Evolutionary conservation across 2,797 vertebrate species (phyloP), one percentile per base, ranked within the genome.

Genomic region (Hirundo rustica): DNA sequence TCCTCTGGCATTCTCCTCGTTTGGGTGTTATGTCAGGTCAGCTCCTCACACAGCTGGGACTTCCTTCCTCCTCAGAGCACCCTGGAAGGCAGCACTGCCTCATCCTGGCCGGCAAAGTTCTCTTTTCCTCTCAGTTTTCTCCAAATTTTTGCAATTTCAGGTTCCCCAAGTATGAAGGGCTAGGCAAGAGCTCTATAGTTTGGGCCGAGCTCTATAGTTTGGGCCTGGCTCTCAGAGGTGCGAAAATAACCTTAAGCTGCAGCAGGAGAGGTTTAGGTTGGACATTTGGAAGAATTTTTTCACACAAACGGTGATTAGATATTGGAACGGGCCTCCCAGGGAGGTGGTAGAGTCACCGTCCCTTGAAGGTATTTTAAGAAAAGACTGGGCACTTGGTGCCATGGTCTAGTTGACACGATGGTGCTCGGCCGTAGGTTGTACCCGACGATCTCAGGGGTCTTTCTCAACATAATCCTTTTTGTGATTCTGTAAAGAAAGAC

Each of bases 101-200:
- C 4, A 1, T 25, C 42, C 45, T 8, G 32, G 16, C 0, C 0
- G 8, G 29, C 45, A 30, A 45, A 11, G 9, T 18, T 54, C 17
- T 11, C n/a, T 73, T 71, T 42, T 8, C 26, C n/a, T 81, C 62
- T 40, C 16, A 3, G 14, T 32, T 75, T 47, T 3, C 9, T 47
- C 10, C 8, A 5, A 2, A 11, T 8, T n/a, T n/a, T 62, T 29
- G 27, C 27, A 16, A 11, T 36, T 65, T 45, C 44, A 34, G 9
- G 25, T 32, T 65, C 21, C 34, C 10, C 13, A 22, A 16, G 4
- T 15, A 23, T 0, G 0, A 68, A 13, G 7, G 10, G 6, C 23
- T 25, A 34, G 29, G 32, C 32, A 12, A 60, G 29, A 22, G 23
- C 23, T 57, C 44, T 45, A 8, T 7, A 25, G 22, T 44, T 34